Percentiles rank a stretch among this genome's conserved stretches.
These are phyloP conservation scores for Lampris megalopsis DNA, from an alignment of 2,113 vertebrate genomes.

Conservation along the genomic window DNA sequence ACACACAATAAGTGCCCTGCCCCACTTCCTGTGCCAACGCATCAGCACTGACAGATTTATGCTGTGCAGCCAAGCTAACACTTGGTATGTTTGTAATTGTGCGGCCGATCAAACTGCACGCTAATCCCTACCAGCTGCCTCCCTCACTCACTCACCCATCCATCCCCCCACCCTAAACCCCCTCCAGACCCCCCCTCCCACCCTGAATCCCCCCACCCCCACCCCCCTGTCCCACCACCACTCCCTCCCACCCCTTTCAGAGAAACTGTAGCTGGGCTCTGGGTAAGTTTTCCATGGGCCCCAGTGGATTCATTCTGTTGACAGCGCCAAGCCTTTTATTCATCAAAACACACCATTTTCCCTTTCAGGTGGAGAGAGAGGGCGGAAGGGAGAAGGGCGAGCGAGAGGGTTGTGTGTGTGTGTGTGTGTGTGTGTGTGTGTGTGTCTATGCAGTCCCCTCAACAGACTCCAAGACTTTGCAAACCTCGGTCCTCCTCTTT, in stretches of 20 bases:
- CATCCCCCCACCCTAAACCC: neutral
- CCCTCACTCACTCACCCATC: slow-evolving; percentile 68
- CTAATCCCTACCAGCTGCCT: slow-evolving; percentile 80
- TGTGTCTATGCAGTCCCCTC: slow-evolving; percentile 32
- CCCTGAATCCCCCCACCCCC: slow-evolving; percentile 21
- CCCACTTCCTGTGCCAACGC: slow-evolving; percentile 53
- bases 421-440: slow-evolving; percentile 12
- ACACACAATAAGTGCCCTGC: slow-evolving; percentile 23
- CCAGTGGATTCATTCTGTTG: slow-evolving; percentile 76
- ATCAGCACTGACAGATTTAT: slow-evolving; percentile 56
- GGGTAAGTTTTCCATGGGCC: slow-evolving; percentile 70
- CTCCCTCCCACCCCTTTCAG: slow-evolving; percentile 57
- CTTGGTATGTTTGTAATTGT: slow-evolving; percentile 76
- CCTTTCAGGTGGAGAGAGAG: slow-evolving; percentile 75
- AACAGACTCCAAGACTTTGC: slow-evolving; percentile 58
- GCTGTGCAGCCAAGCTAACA: slow-evolving; percentile 72
- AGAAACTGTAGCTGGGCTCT: slow-evolving; percentile 70
- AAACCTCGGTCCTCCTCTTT: slow-evolving; percentile 69
- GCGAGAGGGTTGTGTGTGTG: slow-evolving; percentile 34
- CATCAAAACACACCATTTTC: slow-evolving; percentile 76
- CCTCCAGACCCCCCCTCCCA: neutral
- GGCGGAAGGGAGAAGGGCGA: slow-evolving; percentile 59
- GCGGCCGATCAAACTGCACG: slow-evolving; percentile 72
- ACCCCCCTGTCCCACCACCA: slow-evolving; percentile 11
- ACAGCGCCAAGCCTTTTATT: slow-evolving; percentile 79